Conservation (phyloP, 64 coral and sea anemone genomes). For the Actinia equina region DNA sequence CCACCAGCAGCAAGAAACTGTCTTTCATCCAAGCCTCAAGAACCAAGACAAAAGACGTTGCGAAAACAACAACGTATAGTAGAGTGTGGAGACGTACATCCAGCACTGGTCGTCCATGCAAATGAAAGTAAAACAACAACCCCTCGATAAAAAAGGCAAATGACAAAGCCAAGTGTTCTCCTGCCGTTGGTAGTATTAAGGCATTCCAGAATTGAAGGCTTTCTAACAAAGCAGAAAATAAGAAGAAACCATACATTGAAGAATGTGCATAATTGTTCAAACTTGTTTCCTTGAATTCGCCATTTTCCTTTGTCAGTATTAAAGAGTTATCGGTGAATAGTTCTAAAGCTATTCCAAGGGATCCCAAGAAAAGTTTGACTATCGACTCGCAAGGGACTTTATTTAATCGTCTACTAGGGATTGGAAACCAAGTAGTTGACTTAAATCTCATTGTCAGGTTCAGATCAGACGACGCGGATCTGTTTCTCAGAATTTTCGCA, state of each 20-base stretch:
- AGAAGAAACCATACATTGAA: constrained; percentile 59
- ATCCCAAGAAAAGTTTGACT: constrained; percentile 16
- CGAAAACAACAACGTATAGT: constrained; percentile 43
- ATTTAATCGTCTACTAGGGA: constrained; percentile 18
- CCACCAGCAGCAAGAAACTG: constrained; percentile 26
- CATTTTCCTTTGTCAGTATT: constrained; percentile 19
- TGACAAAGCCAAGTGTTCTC: constrained; percentile 32
- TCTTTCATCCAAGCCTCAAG: constrained; percentile 49
- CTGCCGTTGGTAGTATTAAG: constrained; percentile 10
- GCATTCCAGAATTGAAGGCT: constrained; percentile 35
- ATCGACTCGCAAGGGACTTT: constrained; percentile 41
- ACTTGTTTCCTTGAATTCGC: constrained; percentile 17
- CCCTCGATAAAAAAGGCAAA: constrained; percentile 36
- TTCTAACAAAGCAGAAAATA: constrained; percentile 43
- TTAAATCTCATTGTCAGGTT: background rate
- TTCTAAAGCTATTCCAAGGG: constrained; percentile 57
- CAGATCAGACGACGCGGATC: background rate
- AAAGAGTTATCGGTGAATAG: constrained; percentile 29
- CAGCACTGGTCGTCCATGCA: constrained; percentile 24
- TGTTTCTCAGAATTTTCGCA: background rate
- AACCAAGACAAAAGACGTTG: constrained; percentile 16
- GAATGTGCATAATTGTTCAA: constrained; percentile 68
- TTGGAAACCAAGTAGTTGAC: constrained; percentile 30
- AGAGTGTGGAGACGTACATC: constrained; percentile 44
- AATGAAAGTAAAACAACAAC: constrained; percentile 49